phyloP scores from a whole-genome alignment of 2,888 invertebrate species.

The Bugulina stolonifera region DNA sequence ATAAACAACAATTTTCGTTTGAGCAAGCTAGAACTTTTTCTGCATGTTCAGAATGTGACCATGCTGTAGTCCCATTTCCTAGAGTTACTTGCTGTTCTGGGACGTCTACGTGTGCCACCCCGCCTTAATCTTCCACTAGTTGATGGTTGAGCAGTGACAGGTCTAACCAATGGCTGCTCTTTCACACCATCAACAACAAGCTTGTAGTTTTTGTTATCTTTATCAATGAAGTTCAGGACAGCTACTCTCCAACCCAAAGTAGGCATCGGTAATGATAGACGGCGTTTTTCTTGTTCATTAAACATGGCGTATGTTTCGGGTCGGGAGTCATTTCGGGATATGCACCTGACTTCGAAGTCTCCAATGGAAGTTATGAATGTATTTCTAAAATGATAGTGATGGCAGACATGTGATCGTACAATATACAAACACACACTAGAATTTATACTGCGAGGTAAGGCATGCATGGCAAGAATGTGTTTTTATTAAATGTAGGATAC shows the following conservation, averaged over 20 bases:
- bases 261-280: constrained; percentile 6
- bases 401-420: too few relatives aligned
- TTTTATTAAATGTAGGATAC: too few relatives aligned
- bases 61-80: neutral
- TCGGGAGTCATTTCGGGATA: neutral
- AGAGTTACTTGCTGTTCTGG: neutral
- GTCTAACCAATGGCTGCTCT: neutral
- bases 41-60: too few relatives aligned
- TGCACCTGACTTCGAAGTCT: constrained; percentile 10
- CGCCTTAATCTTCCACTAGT: neutral
- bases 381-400: constrained; percentile 4
- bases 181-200: constrained; percentile 14
- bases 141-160: neutral
- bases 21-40: too few relatives aligned
- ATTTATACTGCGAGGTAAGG: too few relatives aligned
- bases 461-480: too few relatives aligned
- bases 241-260: constrained; percentile 17
- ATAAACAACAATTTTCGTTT: too few relatives aligned
- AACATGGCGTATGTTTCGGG: constrained; percentile 4
- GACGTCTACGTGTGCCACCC: neutral
- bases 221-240: neutral
- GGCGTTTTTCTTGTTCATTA: neutral
- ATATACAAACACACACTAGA: too few relatives aligned
- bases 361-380: neutral
- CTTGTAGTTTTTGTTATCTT: neutral